These are phyloP conservation scores for Anoplophora glabripennis DNA, from an alignment of 1,140 invertebrate species.

Conservation along the genomic window DNA sequence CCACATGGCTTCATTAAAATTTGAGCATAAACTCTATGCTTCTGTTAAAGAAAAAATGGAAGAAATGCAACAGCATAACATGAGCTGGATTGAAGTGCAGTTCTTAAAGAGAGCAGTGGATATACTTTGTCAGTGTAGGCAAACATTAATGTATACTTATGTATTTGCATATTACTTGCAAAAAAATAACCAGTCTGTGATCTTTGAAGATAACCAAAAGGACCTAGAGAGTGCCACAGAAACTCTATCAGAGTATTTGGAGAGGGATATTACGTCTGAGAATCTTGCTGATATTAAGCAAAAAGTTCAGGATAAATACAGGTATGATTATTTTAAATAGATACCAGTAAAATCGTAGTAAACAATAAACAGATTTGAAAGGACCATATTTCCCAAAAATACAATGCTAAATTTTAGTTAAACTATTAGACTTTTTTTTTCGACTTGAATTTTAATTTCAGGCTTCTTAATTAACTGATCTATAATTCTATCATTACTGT, in stretches of 20 bases:
- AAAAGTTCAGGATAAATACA: constrained; percentile 99
- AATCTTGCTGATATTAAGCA: constrained; percentile 98
- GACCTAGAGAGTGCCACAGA: constrained; percentile 97
- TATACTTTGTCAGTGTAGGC: constrained; percentile 94
- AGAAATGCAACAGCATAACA: constrained; percentile 99
- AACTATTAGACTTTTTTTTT: no score
- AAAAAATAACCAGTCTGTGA: constrained; percentile 98
- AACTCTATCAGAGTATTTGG: constrained; percentile 94
- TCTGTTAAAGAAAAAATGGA: constrained; percentile 98
- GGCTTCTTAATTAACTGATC: no score
- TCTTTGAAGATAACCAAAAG: constrained; percentile 99
- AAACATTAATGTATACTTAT: constrained; percentile 99
- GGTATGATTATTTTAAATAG: constrained; percentile 56
- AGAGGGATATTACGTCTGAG: constrained; percentile 96
- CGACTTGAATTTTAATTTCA: no score
- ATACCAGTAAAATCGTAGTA: no score
- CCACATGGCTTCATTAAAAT: constrained; percentile 98
- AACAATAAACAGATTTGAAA: no score
- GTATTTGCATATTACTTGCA: constrained; percentile 98
- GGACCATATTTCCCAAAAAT: no score
- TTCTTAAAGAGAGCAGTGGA: constrained; percentile 97
- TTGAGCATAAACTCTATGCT: constrained; percentile 94
- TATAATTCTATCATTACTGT: no score
- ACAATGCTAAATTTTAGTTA: no score
- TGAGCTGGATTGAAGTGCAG: constrained; percentile 99